Evolutionary conservation across 2,797 vertebrate genomes (phyloP).

Genomic region (Kryptopterus vitreolus): DNA sequence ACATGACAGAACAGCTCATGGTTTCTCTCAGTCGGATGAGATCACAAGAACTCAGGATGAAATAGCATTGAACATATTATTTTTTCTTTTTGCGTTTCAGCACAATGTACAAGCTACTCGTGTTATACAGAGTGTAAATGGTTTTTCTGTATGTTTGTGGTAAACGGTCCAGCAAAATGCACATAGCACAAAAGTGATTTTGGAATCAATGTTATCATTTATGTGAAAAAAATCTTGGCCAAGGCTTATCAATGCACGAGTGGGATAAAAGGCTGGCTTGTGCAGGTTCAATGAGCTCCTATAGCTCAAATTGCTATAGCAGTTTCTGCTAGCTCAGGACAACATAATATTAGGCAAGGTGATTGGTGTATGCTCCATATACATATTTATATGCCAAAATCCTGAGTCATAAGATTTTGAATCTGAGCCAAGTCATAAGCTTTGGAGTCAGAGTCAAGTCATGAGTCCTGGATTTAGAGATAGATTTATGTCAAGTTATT

Average conservation of each 20-base stretch:
- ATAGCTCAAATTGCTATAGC: no score
- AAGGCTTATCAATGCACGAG: no score
- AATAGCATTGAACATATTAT: not conserved
- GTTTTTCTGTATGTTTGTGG: not conserved
- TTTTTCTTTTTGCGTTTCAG: not conserved
- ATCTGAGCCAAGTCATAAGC: not conserved
- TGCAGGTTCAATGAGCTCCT: no score
- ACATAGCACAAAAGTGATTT: no score
- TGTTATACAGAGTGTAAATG: not conserved
- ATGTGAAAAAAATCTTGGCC: not conserved
- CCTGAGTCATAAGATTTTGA: not conserved
- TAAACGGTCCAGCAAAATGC: no score
- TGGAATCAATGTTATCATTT: no score
- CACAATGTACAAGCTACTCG: not conserved
- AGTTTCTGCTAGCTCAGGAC: no score
- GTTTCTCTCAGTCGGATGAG: no score
- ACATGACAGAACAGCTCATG: not conserved
- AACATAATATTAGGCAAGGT: no score
- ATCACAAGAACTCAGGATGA: not conserved
- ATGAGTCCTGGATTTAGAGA: not conserved
- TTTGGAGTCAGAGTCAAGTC: not conserved
- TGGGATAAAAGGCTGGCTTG: no score
- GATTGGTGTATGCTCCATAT: no score
- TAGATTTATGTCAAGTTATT: not conserved
- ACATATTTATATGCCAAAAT: no score